A percentile compares a stretch with the other conserved stretches of the same genome.
Evolutionary conservation across 2,888 invertebrate species (phyloP).

Genomic region (Stenichneumon culpator): DNA sequence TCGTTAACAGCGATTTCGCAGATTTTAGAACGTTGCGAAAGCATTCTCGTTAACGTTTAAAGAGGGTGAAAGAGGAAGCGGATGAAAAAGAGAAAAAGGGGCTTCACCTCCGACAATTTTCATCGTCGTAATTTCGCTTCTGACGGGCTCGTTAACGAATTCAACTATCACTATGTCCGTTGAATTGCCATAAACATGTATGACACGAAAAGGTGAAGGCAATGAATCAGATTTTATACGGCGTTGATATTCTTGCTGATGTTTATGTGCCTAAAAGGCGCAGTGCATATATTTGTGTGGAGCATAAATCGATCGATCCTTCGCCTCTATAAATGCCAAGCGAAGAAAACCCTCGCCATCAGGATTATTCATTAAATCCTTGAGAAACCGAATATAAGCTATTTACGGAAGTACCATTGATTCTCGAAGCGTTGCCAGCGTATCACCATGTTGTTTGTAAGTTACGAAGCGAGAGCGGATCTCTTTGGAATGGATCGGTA

Average conservation of each 20-base stretch:
- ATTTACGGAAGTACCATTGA: constrained; percentile 67
- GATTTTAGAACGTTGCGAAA: constrained; percentile 24
- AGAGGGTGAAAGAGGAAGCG: not conserved
- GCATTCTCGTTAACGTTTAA: constrained; percentile 11
- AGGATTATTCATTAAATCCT: constrained; percentile 56
- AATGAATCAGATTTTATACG: constrained; percentile 58
- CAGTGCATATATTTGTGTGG: constrained; percentile 21
- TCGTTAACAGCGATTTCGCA: constrained; percentile 38
- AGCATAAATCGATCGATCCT: constrained; percentile 64
- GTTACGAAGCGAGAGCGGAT: constrained; percentile 53
- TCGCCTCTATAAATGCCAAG: constrained; percentile 1
- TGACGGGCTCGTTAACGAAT: constrained; percentile 31
- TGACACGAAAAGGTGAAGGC: constrained; percentile 65
- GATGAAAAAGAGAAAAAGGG: not conserved
- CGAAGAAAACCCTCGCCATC: constrained; percentile 51
- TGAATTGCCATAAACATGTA: not conserved
- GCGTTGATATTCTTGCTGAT: constrained; percentile 47
- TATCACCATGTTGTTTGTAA: constrained; percentile 61
- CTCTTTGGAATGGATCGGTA: constrained; percentile 1
- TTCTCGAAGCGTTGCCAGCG: constrained; percentile 69
- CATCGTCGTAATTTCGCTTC: constrained; percentile 37
- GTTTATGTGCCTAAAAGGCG: constrained; percentile 67
- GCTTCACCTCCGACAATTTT: constrained; percentile 49
- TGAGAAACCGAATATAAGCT: constrained; percentile 58
- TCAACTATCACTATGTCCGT: constrained; percentile 29